phyloP scores from a whole-genome alignment of 2,797 vertebrate species.

The Micromesistius poutassou region DNA sequence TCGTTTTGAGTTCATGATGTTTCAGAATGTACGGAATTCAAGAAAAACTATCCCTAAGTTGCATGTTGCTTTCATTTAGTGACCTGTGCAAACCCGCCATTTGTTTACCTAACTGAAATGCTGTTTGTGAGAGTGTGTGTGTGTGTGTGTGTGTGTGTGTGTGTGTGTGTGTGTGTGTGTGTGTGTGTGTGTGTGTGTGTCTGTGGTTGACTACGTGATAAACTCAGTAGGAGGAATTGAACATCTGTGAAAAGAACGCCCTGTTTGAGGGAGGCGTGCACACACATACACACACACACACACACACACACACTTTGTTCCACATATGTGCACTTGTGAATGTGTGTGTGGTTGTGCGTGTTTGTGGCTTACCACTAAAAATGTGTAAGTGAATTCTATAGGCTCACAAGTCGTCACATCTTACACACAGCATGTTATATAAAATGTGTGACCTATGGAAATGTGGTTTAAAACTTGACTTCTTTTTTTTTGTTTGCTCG shows the following conservation, averaged over 20 bases:
- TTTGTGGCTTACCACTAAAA: too few species aligned
- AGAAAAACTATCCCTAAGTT: not conserved
- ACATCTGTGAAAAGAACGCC: conserved; percentile 23
- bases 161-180: not conserved
- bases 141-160: conserved; percentile 1
- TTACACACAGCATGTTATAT: not conserved
- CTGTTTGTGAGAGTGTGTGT: not conserved
- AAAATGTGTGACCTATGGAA: not conserved
- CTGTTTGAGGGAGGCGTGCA: not conserved
- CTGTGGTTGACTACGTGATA: conserved; percentile 10
- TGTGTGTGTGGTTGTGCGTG: not conserved
- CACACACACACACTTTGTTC: conserved; percentile 4
- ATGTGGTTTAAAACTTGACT: not conserved
- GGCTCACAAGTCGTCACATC: not conserved
- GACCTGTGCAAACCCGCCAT: not conserved
- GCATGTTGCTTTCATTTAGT: too few species aligned
- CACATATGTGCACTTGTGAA: conserved; percentile 1
- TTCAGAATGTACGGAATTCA: not conserved
- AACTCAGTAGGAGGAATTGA: conserved; percentile 6
- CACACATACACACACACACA: too few species aligned
- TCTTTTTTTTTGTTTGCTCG: not conserved
- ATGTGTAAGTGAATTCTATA: conserved; percentile 11
- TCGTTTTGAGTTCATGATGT: not conserved
- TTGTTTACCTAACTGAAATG: not conserved
- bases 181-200: not conserved